Evolutionary conservation across 2,888 invertebrate species (phyloP).

Genomic region (Oscheius sp.): DNA sequence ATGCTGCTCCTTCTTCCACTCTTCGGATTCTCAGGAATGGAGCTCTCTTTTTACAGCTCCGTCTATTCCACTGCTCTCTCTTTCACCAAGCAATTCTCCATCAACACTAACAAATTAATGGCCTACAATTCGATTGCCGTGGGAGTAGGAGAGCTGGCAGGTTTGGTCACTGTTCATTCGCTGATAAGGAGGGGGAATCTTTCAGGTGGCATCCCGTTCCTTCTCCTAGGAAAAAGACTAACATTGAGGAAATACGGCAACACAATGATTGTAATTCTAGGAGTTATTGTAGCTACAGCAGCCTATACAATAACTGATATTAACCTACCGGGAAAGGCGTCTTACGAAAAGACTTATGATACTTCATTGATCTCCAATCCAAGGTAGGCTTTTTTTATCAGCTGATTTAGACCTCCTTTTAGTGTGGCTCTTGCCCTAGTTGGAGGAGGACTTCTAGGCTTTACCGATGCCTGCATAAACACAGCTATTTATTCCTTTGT

Average conservation of each 20-base stretch:
- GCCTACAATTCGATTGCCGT: slow-evolving; percentile 93
- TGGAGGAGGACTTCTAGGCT: slow-evolving; percentile 33
- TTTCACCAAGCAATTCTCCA: slow-evolving; percentile 79
- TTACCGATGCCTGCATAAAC: slow-evolving; percentile 35
- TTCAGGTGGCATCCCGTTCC: slow-evolving; percentile 27
- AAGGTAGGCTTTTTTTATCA: slow-evolving; percentile 7
- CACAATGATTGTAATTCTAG: slow-evolving; percentile 16
- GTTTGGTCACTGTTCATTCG: background rate
- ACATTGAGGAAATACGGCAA: slow-evolving; percentile 2
- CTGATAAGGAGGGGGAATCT: background rate
- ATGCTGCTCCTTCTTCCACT: slow-evolving; percentile 30
- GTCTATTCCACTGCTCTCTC: slow-evolving; percentile 93
- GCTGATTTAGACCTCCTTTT: background rate
- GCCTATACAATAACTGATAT: slow-evolving; percentile 22
- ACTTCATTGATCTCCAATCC: slow-evolving; percentile 13
- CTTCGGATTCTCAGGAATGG: slow-evolving; percentile 38
- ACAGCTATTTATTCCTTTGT: slow-evolving; percentile 40
- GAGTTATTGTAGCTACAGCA: background rate
- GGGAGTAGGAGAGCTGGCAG: slow-evolving; percentile 82
- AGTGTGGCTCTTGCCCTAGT: slow-evolving; percentile 34
- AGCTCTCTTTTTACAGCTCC: slow-evolving; percentile 33
- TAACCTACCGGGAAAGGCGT: slow-evolving; percentile 19
- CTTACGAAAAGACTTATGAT: slow-evolving; percentile 24
- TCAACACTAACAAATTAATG: slow-evolving; percentile 75
- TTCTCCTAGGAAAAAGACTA: slow-evolving; percentile 18